phyloP scores from a whole-genome alignment of 2,797 vertebrate species.

The Enteromius trimaculatus region DNA sequence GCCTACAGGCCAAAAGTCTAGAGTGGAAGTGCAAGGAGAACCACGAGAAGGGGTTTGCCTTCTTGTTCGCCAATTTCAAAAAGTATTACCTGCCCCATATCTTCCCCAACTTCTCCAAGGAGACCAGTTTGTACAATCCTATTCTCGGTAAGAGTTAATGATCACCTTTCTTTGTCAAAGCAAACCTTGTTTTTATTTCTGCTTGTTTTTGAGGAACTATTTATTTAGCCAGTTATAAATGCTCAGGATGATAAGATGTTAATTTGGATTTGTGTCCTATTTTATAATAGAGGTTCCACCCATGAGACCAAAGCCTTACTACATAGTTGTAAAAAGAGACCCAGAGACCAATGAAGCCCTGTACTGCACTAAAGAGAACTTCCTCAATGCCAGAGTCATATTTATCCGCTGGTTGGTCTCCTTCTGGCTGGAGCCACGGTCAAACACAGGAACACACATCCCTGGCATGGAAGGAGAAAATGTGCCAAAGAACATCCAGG shows the following conservation, averaged over 20 bases:
- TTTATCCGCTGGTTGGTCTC: constrained; percentile 98
- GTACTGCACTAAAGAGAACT: constrained; percentile 97
- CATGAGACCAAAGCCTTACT: constrained; percentile 94
- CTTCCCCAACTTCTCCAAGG: constrained; percentile 96
- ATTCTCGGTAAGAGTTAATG: constrained; percentile 85
- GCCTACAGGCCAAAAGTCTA: constrained; percentile 91
- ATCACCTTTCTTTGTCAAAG: neutral
- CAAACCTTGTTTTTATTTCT: neutral
- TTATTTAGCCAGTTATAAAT: neutral
- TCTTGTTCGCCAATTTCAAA: constrained; percentile 97
- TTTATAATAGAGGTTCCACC: constrained; percentile 87
- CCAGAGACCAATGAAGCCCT: constrained; percentile 89
- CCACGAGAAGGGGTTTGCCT: constrained; percentile 97
- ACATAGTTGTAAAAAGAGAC: constrained; percentile 90
- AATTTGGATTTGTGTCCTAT: constrained; percentile 11
- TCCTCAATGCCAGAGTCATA: constrained; percentile 95
- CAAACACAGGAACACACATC: constrained; percentile 88
- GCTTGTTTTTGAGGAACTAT: neutral
- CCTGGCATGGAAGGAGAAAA: constrained; percentile 96
- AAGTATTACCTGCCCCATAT: constrained; percentile 98
- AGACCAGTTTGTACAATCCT: constrained; percentile 94
- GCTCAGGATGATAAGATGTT: constrained; percentile 7
- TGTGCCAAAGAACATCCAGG: constrained; percentile 99
- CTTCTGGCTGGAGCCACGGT: constrained; percentile 97
- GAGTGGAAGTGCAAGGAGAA: constrained; percentile 99